Evolutionary conservation across 1,140 invertebrate species (phyloP), one percentile per base, ranked within the genome.

Genomic region (Spodoptera frugiperda): DNA sequence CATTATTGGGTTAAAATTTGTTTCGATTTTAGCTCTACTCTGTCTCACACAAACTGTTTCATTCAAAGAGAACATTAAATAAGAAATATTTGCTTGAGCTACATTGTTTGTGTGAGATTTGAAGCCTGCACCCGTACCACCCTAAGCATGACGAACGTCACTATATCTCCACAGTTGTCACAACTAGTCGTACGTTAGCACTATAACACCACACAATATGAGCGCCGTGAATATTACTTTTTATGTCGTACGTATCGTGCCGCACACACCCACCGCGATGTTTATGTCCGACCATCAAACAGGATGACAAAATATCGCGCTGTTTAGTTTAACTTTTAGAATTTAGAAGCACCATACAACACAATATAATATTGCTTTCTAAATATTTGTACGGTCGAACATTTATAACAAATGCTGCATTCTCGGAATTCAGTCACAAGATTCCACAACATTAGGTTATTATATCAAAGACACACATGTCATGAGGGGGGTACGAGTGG

Each of bases 71-170:
- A 21, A 21, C n/a, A 82, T 61, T 63, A 25, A 25, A 15, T 12
- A 17, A 21, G 21, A 17, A 55, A 68, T n/a, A 5, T 15, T 68
- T 59, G 21, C 25, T 61, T 15, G 21, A 67, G 39, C 44, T 15
- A 68, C 48, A 72, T 63, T 9, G 82, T 91, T 90, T 88, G 86
- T 88, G 87, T 87, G 86, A 89, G 85, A 87, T 75, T 25, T 54
- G 48, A 67, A 82, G 88, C 89, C 91, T 92, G 92, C 92, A 93
- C 90, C 88, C 88, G 90, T 93, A 91, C 89, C 89, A 89, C 90
- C 86, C 86, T 86, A 78, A 89, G 92, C 91, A 93, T 92, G 92
- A 87, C 87, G 61, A 82, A 83, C 75, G 78, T 81, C 82, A 85
- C 80, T 82, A 61, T 77, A 72, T 72, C 54, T 80, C 51, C 76